These are phyloP conservation scores for Neogobius melanostomus DNA, from an alignment of 2,113 vertebrate genomes.

Conservation along the genomic window DNA sequence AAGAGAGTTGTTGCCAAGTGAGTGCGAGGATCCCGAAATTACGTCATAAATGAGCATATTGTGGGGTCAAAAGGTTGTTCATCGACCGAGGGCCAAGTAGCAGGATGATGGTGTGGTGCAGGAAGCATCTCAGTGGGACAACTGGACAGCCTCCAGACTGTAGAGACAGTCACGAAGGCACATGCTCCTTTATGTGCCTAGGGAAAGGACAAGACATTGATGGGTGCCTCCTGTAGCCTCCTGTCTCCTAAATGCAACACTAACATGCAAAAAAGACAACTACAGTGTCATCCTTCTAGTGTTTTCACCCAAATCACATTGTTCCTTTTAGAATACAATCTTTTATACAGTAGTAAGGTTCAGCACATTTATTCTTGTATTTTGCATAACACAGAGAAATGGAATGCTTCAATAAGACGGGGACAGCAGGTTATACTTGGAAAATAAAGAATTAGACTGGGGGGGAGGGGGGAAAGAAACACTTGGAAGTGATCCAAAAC, in stretches of 20 bases:
- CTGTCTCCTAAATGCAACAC: constrained; percentile 14
- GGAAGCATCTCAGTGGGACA: constrained; percentile 61
- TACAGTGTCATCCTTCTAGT: background rate
- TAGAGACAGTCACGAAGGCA: constrained; percentile 2
- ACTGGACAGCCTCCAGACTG: constrained; percentile 54
- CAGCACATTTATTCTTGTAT: constrained; percentile 24
- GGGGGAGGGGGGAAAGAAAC: constrained; percentile 26
- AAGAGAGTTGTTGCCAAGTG: background rate
- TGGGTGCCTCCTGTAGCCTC: background rate
- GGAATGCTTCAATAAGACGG: constrained; percentile 49
- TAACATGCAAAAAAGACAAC: constrained; percentile 13
- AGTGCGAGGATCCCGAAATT: constrained; percentile 2
- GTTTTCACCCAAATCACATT: background rate
- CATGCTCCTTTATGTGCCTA: constrained; percentile 12
- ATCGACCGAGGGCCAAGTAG: constrained; percentile 51
- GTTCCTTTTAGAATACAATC: background rate
- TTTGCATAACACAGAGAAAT: constrained; percentile 39
- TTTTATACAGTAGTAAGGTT: background rate
- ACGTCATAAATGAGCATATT: constrained; percentile 54
- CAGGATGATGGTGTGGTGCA: constrained; percentile 34
- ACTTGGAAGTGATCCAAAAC: constrained; percentile 59
- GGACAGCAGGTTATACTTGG: constrained; percentile 33
- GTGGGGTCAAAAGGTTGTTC: constrained; percentile 62
- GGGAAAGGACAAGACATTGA: constrained; percentile 17
- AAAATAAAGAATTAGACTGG: background rate